Evolutionary conservation across 2,888 invertebrate species (phyloP), one percentile per base, ranked within the genome.

Genomic region (Rhagonycha fulva): DNA sequence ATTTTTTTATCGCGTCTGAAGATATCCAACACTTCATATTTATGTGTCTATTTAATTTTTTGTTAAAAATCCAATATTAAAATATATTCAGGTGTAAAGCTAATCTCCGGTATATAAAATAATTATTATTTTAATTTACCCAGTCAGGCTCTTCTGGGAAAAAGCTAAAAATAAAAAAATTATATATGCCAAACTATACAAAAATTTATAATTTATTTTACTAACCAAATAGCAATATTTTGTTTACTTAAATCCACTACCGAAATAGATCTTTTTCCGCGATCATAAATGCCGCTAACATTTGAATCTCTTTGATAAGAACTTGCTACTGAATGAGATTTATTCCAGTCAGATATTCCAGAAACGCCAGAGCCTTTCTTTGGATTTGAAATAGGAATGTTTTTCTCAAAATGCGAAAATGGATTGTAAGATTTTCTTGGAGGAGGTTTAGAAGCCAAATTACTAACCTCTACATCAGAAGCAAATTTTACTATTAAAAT

Each of bases 351-450:
- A n/a, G 32, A 5, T 32, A 19, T 19, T 19, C 19, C 19, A 19
- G 32, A 32, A 32, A 32, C n/a, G 12, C 3, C 47, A 47, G 47
- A 47, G 47, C n/a, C 47, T 4, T 7, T 28, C 9, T 9, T 23
- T 32, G 71, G 62, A n/a, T 62, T 63, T 14, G 63, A 10, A 60
- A 71, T 63, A 7, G 71, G 47, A 32, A 71, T 47, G 14, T n/a
- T 63, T 24, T 26, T 71, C 24, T 63, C 32, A 14, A 71, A 71
- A 24, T 32, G 66, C 11, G n/a, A n/a, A 60, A 71, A 66, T 14
- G 71, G 66, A 9, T 71, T 66, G 19, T 71, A 71, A 86, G 86
- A 47, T 47, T n/a, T 32, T n/a, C 32, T 12, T 5, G 12, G 5
- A 5, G 4, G 47, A 5, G 12, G 47, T n/a, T 9, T 47, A n/a